Evolutionary conservation across 2,888 invertebrate genomes (phyloP), one percentile per base, ranked within the genome.

Genomic region (Petrophora chlorosata): DNA sequence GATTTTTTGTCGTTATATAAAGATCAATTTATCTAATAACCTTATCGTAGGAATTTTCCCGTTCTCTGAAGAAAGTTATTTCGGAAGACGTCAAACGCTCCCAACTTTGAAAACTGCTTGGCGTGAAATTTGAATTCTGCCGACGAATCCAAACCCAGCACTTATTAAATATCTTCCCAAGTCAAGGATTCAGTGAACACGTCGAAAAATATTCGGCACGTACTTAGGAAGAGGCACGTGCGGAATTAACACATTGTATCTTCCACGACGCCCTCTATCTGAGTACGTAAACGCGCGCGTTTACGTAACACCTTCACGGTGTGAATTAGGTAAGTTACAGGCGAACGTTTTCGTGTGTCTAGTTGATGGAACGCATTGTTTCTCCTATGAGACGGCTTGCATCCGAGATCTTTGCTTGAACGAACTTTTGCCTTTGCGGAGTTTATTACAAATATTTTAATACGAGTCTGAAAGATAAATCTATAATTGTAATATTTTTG

Each of bases 291-390:
- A 35, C 22, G 33, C 30, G 8, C 36, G 3, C 1, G 44, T 40
- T 46, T 40, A 49, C 46, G 40, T 52, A 48, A 52, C 42, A 29
- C 42, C 39, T 48, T 33, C 3, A 35, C 22, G 29, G 35, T 19
- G 8, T 8, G 22, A 36, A 40, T 43, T 38, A 41, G 28, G 40
- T 17, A 15, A 36, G 7, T n/a, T 5, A 19, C 1, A 19, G 19
- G 19, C 5, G 2, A 7, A 19, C 19, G 19, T 2, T 19, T 19
- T 19, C 19, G 19, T 7, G 19, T 5, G 19, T 19, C n/a, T 19
- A 7, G 19, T 19, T 5, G 19, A 19, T 19, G 7, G 4, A 19
- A 4, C 7, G 4, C 4, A 4, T 19, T 7, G 19, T 19, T 5
- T 7, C 19, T 19, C 4, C 2, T 19, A 5, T 19, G 5, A n/a